Evolutionary conservation across 2,113 vertebrate species (phyloP), one percentile per base, ranked within the genome.

Genomic region (Menidia beryllina): DNA sequence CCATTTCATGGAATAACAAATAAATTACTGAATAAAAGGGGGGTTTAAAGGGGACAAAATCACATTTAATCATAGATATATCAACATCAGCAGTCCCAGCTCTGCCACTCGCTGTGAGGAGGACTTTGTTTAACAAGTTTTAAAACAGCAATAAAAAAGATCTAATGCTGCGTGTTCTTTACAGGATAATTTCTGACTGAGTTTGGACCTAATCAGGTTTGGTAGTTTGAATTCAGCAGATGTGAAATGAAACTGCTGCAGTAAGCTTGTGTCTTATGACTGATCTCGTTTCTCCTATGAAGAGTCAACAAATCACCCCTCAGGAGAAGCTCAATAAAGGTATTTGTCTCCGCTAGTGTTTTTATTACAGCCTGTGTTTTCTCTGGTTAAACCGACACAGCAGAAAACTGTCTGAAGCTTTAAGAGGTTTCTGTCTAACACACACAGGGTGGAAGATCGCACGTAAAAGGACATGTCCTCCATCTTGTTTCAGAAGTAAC

Each of bases 211-310:
- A 41, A 83, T 85, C 47, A 72, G 20, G 51, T 75, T 25, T 73
- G 39, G 66, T 25, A 65, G 65, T 59, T 23, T 48, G 38, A 11
- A 41, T 61, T 2, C 27, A 6, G 26, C 48, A 21, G 23, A 59
- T 26, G 25, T 61, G 64, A 47, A 21, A n/a, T 62, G 47, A 88
- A 84, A 77, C 39, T 75, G 78, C 74, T 81, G 66, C 14, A 60
- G 59, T 77, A 61, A 85, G 41, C 58, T 39, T 36, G 25, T 41
- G 63, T 75, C 81, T 79, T 12, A 69, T 65, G 55, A 65, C 53
- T 82, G 68, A 86, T 79, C 79, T 80, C 23, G 50, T 89, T 90
- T 78, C 48, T 69, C 34, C 85, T 73, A 77, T 84, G 71, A 86
- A 82, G 77, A 69, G 75, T 58, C 75, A 79, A 68, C 66, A 67